Percentiles rank a stretch among this genome's conserved stretches.
Evolutionary conservation across 2,888 invertebrate species (phyloP).

Genomic region (Eristalinus sepulchralis): DNA sequence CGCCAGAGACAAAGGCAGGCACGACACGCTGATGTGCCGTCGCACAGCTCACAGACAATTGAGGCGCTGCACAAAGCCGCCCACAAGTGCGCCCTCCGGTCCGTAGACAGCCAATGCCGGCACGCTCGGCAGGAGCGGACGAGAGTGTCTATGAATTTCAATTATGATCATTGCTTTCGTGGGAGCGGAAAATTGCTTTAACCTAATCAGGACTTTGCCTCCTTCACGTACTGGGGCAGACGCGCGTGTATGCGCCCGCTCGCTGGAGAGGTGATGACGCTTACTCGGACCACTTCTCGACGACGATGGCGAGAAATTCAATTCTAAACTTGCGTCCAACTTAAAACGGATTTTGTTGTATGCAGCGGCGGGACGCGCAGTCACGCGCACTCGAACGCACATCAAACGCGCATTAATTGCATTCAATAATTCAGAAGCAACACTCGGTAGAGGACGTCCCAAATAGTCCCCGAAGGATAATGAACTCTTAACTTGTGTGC

Average conservation of each 20-base stretch:
- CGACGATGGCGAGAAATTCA: background rate
- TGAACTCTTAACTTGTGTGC: background rate
- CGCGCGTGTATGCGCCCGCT: no score
- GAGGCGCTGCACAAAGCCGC: slow-evolving; percentile 10
- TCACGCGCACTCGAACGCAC: background rate
- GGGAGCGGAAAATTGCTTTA: slow-evolving; percentile 31
- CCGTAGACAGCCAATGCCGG: background rate
- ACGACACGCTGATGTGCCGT: background rate
- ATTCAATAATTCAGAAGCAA: slow-evolving; percentile 42
- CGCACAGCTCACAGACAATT: slow-evolving; percentile 17
- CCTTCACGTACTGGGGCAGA: background rate
- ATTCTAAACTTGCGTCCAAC: background rate
- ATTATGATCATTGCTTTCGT: slow-evolving; percentile 55
- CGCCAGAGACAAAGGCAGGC: background rate
- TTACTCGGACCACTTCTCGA: background rate
- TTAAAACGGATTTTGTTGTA: background rate
- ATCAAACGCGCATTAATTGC: slow-evolving; percentile 33
- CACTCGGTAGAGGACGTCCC: slow-evolving; percentile 18
- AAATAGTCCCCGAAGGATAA: slow-evolving; percentile 35
- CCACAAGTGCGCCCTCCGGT: background rate
- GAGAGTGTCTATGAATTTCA: slow-evolving; percentile 57
- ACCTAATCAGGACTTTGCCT: slow-evolving; percentile 29
- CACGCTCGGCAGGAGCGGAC: background rate
- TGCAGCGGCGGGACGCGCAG: background rate
- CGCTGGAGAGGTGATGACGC: background rate